Evolutionary conservation across 2,797 vertebrate species (phyloP).

Genomic region (Podarcis siculus): DNA sequence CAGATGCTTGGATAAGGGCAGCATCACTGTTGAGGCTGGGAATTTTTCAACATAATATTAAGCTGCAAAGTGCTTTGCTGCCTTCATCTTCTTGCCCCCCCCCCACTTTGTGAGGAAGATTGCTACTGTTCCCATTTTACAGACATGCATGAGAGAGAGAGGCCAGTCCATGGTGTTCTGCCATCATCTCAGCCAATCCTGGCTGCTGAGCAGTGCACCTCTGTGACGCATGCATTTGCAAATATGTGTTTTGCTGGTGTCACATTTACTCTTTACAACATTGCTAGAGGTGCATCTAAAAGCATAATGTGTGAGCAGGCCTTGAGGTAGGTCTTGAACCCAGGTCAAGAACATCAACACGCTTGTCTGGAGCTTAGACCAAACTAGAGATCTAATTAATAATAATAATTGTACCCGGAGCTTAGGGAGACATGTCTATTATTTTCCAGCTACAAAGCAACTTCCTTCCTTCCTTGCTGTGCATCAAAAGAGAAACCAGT

Average conservation of each 20-base stretch:
- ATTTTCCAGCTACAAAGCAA: not conserved
- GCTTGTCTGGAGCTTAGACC: not conserved
- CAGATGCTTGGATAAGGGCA: not conserved
- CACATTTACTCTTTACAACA: not conserved
- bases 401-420: not conserved
- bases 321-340: not conserved
- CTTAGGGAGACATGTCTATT: not conserved
- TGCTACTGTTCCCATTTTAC: not conserved
- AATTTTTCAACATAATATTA: not conserved
- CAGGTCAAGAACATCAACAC: not conserved
- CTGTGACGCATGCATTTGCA: not conserved
- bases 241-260: not conserved
- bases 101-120: not conserved
- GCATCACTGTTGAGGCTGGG: not conserved
- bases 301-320: not conserved
- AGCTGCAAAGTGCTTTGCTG: not conserved
- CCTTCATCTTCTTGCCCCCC: not conserved
- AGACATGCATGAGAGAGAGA: not conserved
- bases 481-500: not conserved
- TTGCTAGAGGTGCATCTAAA: not conserved
- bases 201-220: not conserved
- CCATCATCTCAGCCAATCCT: not conserved
- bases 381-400: not conserved
- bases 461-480: not conserved
- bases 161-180: not conserved